Base-by-base conservation (phyloP, 2,797 vertebrate genomes). In the Syngnathus rostellatus region DNA sequence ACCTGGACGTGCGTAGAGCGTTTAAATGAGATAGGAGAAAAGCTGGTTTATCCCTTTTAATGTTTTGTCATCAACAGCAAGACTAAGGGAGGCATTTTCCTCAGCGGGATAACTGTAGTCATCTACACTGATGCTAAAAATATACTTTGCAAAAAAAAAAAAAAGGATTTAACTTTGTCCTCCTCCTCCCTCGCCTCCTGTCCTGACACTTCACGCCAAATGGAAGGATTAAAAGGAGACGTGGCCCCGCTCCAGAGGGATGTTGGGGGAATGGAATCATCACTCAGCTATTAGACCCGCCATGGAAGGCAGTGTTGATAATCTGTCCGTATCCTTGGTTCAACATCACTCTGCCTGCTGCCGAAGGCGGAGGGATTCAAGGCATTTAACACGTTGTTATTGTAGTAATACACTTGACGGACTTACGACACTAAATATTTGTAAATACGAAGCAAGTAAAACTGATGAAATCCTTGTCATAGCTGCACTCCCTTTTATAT, bases 251-350 rank as follows among this genome's bases (percentile, higher is more conserved):
- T 87, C 80, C 78, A 74, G 77, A 81, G 77, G 74, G 68, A 78
- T 73, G 73, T 74, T 59, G 74, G 68, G 63, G 69, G 71, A 77
- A 85, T 73, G 81, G 81, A 86, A 83, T 93, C 92, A 93, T 94
- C 92, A 92, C 93, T 96, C 90, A 95, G 94, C 95, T 93, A 95
- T 95, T 92, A 96, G 93, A 92, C 93, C 92, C 91, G 93, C 93
- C 92, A 94, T 94, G 90, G 93, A 31, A 95, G 87, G 94, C 94
- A 71, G 89, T 94, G 92, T 95, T 96, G 94, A 98, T 98, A 91
- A 97, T 96, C 92, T 96, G 93, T 84, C 93, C 90, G 67, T 94
- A 94, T 90, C 93, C 93, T 91, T 95, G 93, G 90, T 93, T 94
- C 91, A 95, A 91, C 94, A 94, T 95, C 92, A 93, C 90, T 87